Evolutionary conservation across 2,797 vertebrate genomes (phyloP), one percentile per base, ranked within the genome.

Genomic region (Helostoma temminkii): DNA sequence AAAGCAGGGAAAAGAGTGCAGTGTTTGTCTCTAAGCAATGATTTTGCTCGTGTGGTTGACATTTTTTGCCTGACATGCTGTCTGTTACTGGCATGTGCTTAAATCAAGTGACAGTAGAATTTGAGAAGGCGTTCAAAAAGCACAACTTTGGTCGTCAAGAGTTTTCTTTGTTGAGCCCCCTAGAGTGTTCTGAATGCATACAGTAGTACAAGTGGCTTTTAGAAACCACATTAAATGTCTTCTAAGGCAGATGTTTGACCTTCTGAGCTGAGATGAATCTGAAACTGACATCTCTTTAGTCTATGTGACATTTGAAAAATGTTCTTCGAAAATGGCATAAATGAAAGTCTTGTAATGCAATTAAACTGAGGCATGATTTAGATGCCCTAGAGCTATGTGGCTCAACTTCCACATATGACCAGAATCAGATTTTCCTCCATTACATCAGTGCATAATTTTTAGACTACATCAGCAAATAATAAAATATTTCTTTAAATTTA

Each of bases 41-140:
- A 71, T 64, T 71, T 48, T 58, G 30, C 41, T 22, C 59, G 48
- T 0, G 1, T 66, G 42, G 36, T 79, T 78, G 59, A 75, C 47
- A 68, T 37, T 56, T 59, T 56, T 63, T 49, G 24, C 19, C 18
- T 59, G 48, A 66, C 46, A 41, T 2, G 37, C 37, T 39, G 66
- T 62, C 47, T 66, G 36, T 47, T 15, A 46, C 21, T 66, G 66
- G 56, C 46, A 61, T 52, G 24, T 58, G 21, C 28, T 71, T 47
- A 46, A 67, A 63, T 50, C 16, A 41, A 65, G 14, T 52, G 19
- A 43, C 42, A 43, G 32, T 30, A 18, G 26, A 66, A 65, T 68
- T 54, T 62, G 26, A 62, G 19, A 63, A 67, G 43, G 22, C 48
- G 10, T 30, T 69, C 6, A 21, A 42, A 49, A 60, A 56, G 26